phyloP scores from a whole-genome alignment of 2,888 invertebrate species.

The Hirudinaria manillensis region DNA sequence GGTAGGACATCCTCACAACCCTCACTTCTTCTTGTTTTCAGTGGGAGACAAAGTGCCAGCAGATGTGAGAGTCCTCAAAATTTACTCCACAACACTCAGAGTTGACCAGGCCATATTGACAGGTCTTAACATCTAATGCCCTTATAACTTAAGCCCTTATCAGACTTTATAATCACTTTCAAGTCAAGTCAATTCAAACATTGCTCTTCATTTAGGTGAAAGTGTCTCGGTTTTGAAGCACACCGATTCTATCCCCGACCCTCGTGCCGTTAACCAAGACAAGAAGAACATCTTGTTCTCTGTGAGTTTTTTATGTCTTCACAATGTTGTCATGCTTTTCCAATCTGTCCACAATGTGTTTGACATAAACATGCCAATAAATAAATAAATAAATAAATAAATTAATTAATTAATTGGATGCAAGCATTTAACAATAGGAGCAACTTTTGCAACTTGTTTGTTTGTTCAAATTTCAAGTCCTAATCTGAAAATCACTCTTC shows the following conservation, averaged over 20 bases:
- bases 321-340: neutral
- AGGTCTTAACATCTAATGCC: conserved; percentile 45
- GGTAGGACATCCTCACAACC: too few species aligned
- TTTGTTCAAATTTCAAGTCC: neutral
- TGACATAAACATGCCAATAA: too few species aligned
- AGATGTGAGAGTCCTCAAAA: conserved; percentile 91
- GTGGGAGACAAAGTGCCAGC: conserved; percentile 99
- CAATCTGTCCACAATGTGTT: too few species aligned
- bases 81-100: conserved; percentile 93
- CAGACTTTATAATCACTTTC: neutral
- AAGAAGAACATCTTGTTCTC: conserved; percentile 99
- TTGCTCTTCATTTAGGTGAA: conserved; percentile 64
- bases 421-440: neutral
- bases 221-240: conserved; percentile 99
- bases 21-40: conserved; percentile 48
- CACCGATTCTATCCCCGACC: conserved; percentile 93
- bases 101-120: conserved; percentile 99
- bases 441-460: neutral
- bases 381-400: too few species aligned
- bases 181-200: neutral
- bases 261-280: conserved; percentile 98
- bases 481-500: neutral
- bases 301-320: conserved; percentile 47
- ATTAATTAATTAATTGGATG: neutral
- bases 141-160: neutral